phyloP scores from a whole-genome alignment of 2,888 invertebrate genomes.

The Rotaria magnacalcarata region DNA sequence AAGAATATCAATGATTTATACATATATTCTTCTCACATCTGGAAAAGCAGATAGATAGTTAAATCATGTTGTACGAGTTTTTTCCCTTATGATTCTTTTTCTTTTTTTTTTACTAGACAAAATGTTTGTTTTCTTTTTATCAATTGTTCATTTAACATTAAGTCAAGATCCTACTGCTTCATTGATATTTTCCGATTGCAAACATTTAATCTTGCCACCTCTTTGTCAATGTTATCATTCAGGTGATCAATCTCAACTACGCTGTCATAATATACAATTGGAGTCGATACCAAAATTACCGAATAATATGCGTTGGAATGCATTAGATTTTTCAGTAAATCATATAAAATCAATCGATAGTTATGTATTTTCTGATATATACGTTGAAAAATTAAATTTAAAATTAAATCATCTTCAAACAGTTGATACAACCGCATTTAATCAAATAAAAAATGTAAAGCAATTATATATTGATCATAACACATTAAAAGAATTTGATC shows the following conservation, averaged over 20 bases:
- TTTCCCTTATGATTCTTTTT: no score
- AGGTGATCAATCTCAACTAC: neutral
- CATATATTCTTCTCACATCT: no score
- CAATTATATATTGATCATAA: conserved; percentile 15
- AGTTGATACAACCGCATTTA: conserved; percentile 4
- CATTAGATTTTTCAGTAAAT: conserved; percentile 32
- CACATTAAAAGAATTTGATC: neutral
- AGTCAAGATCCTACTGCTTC: neutral
- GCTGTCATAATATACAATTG: conserved; percentile 3
- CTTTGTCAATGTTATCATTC: conserved; percentile 35
- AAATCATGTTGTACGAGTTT: no score
- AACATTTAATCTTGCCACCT: neutral
- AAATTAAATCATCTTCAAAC: neutral
- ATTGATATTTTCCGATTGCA: neutral
- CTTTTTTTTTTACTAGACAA: neutral
- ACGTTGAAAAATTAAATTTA: conserved; percentile 34
- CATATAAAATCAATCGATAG: neutral
- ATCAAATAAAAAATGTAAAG: neutral
- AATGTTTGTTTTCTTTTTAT: neutral
- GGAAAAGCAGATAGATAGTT: no score
- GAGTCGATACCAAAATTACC: neutral
- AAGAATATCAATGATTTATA: no score
- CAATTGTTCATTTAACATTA: neutral
- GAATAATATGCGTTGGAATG: conserved; percentile 19
- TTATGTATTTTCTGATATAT: conserved; percentile 35